A percentile compares a stretch with the other conserved stretches of the same genome.
phyloP scores from a whole-genome alignment of 64 coral and sea anemone species.

The Porites lutea region DNA sequence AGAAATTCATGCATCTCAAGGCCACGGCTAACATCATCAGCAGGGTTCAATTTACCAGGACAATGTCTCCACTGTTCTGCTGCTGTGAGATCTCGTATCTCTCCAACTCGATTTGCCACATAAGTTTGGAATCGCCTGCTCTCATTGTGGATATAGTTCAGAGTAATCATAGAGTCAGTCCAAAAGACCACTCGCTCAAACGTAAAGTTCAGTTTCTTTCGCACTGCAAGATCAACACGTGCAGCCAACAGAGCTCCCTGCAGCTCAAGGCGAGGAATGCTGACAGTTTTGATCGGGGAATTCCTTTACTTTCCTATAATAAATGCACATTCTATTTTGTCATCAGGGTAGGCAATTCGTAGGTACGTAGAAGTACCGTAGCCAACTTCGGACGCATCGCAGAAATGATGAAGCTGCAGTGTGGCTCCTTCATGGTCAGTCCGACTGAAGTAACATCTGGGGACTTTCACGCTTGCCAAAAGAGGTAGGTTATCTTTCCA shows the following conservation, averaged over 20 bases:
- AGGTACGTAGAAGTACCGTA: conserved; percentile 56
- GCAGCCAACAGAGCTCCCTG: conserved; percentile 29
- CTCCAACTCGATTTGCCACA: conserved; percentile 33
- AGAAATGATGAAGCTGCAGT: conserved; percentile 65
- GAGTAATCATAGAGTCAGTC: conserved; percentile 37
- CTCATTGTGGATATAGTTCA: conserved; percentile 54
- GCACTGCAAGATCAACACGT: conserved; percentile 20
- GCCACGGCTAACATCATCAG: conserved; percentile 28
- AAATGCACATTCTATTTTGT: conserved; percentile 14
- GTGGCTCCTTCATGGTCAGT: neutral
- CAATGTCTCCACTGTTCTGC: conserved; percentile 61
- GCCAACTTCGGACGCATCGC: conserved; percentile 60
- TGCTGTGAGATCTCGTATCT: conserved; percentile 32
- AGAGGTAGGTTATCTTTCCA: too few relatives aligned
- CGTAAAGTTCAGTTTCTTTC: conserved; percentile 26
- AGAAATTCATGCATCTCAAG: conserved; percentile 29
- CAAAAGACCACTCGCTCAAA: conserved; percentile 48
- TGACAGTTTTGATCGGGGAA: too few relatives aligned
- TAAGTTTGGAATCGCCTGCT: conserved; percentile 33
- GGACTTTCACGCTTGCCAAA: conserved; percentile 43
- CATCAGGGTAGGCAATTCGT: conserved; percentile 25
- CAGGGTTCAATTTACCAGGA: conserved; percentile 27
- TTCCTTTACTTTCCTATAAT: conserved; percentile 9
- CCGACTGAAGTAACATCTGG: conserved; percentile 23
- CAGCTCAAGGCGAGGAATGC: conserved; percentile 37